Base-by-base conservation (phyloP, 2,888 invertebrate genomes). In the Malachius bipustulatus region DNA sequence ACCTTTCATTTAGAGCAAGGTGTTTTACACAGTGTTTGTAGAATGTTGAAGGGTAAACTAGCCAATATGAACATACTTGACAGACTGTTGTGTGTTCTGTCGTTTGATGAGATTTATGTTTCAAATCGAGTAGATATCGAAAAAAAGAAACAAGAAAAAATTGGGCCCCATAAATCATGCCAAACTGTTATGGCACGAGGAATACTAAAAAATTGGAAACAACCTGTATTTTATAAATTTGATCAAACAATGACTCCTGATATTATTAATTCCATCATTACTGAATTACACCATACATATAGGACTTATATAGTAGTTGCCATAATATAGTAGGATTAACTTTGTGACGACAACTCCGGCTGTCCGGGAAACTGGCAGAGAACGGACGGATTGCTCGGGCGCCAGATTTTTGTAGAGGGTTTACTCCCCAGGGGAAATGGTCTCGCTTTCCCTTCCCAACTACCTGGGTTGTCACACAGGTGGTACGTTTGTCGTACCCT, bases 21-120 rank as follows among this genome's bases (percentile, higher is more conserved):
- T 9, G 11, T 40, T 4, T 29, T 40, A 12, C 31, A 27, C 4
- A 36, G 14, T 24, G 40, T 36, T 12, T 11, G 39, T 6, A 27
- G 12, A n/a, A 11, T 36, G 29, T 35, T 35, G 32, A 32, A 32
- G 14, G 13, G 27, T 6, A 40, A 38, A 26, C 12, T 19, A 16
- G 4, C 6, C 34, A 16, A 34, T 13, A 31, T 34, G 4, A 35
- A n/a, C 15, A 16, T 16, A n/a, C 10, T 19, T 9, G 30, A 39
- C 8, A 26, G 39, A 10, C 12, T 39, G 8, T 19, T 48, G n/a
- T 38, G 38, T 14, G 43, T 42, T 11, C 11, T 50, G 10, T 36
- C 40, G 10, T 50, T 49, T 37, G 48, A 50, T 38, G 45, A 49
- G 45, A 37, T 49, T n/a, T 45, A 49, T 40, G 14, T 51, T 10